Conservation (phyloP, 2,888 invertebrate genomes). For the Entomobrya proxima region DNA sequence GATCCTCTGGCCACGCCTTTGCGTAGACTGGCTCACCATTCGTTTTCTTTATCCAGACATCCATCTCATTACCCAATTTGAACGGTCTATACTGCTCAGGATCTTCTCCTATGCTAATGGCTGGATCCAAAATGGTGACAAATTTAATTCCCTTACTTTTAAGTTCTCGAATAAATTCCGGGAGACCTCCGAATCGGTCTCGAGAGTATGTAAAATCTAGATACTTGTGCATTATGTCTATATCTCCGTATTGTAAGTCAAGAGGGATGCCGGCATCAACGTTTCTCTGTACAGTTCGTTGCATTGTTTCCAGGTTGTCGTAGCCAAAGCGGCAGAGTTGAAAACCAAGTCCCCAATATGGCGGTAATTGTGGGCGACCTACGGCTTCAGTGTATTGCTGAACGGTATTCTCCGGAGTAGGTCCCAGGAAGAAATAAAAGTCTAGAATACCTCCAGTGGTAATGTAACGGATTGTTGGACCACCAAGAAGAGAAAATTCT, state of each 20-base stretch:
- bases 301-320: slow-evolving; percentile 82
- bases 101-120: too few species aligned
- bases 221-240: slow-evolving; percentile 59
- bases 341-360: slow-evolving; percentile 92
- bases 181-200: slow-evolving; percentile 82
- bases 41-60: too few species aligned
- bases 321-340: slow-evolving; percentile 87
- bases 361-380: slow-evolving; percentile 88
- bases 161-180: too few species aligned
- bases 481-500: slow-evolving; percentile 78
- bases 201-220: slow-evolving; percentile 88
- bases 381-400: slow-evolving; percentile 83
- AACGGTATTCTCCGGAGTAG: slow-evolving; percentile 83
- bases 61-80: too few species aligned
- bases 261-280: slow-evolving; percentile 85
- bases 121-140: too few species aligned
- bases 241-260: slow-evolving; percentile 75
- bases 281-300: slow-evolving; percentile 83
- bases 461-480: slow-evolving; percentile 88
- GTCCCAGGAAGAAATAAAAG: slow-evolving; percentile 87
- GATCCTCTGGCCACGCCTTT: too few species aligned
- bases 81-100: too few species aligned
- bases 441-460: slow-evolving; percentile 89
- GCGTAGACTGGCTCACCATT: too few species aligned
- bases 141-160: too few species aligned